phyloP scores from a whole-genome alignment of 2,113 vertebrate genomes.

The Crypturellus undulatus region DNA sequence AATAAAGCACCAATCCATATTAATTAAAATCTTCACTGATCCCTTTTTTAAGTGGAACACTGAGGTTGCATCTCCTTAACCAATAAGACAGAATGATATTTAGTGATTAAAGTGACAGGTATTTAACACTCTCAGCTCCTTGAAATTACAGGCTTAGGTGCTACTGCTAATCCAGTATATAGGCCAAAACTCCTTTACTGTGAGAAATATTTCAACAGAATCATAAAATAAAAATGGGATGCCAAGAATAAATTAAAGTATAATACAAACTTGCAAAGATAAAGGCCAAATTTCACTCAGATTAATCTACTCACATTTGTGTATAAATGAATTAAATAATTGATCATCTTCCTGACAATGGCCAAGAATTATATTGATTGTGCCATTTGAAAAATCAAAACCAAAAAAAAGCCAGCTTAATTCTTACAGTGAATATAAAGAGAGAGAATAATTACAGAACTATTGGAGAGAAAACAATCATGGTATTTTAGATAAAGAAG shows the following conservation, averaged over 20 bases:
- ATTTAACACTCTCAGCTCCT: background rate
- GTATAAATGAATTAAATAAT: background rate
- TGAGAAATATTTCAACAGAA: background rate
- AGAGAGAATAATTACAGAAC: slow-evolving; percentile 64
- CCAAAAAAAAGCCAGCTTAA: background rate
- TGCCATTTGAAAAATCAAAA: background rate
- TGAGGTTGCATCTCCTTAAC: background rate
- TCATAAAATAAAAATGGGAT: background rate
- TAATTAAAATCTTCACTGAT: background rate
- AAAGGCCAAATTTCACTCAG: background rate
- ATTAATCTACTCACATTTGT: background rate
- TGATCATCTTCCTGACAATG: background rate
- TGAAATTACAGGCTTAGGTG: background rate
- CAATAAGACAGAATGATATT: background rate
- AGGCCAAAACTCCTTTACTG: background rate
- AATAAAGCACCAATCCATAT: background rate
- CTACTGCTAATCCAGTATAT: background rate
- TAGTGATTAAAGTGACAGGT: background rate
- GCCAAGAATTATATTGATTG: background rate
- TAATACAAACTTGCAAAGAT: background rate
- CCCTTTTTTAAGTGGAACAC: background rate
- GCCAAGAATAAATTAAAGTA: background rate
- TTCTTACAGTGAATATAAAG: slow-evolving; percentile 48
- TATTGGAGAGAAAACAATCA: slow-evolving; percentile 55
- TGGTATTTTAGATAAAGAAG: slow-evolving; percentile 61